Percentiles rank a stretch among this genome's conserved stretches.
These are phyloP conservation scores for Anguilla obscura DNA, from an alignment of 2,797 vertebrate genomes.

Conservation along the genomic window DNA sequence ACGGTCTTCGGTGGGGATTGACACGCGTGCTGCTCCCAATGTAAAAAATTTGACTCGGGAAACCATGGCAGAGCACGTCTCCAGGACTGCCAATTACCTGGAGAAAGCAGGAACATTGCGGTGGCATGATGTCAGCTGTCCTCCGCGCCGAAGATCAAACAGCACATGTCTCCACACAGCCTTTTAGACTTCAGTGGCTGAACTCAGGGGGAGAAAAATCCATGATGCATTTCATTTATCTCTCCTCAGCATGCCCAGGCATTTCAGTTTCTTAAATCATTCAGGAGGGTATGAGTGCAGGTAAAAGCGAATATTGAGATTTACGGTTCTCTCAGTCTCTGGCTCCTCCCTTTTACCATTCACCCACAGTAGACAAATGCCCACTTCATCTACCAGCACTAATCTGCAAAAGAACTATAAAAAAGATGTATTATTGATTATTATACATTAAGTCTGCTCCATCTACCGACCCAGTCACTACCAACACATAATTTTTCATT, in stretches of 20 bases:
- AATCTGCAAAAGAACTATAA: neutral
- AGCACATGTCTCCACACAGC: neutral
- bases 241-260: neutral
- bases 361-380: neutral
- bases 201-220: slow-evolving; percentile 1
- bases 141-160: slow-evolving; percentile 39
- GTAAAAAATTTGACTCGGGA: neutral
- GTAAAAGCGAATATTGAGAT: neutral
- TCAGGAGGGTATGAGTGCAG: neutral
- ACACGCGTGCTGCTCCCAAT: neutral
- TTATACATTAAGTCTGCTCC: neutral
- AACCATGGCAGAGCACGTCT: slow-evolving; percentile 41
- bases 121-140: slow-evolving; percentile 51
- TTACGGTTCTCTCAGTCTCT: neutral
- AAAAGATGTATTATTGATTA: neutral
- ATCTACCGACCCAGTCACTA: neutral
- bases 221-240: slow-evolving; percentile 10
- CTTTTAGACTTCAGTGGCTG: neutral
- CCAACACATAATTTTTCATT: neutral
- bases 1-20: slow-evolving; percentile 9
- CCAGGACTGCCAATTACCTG: slow-evolving; percentile 56
- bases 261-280: neutral
- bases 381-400: neutral
- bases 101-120: slow-evolving; percentile 42
- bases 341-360: neutral